Conservation (phyloP, 2,113 vertebrate genomes). For the Labeo rohita region DNA sequence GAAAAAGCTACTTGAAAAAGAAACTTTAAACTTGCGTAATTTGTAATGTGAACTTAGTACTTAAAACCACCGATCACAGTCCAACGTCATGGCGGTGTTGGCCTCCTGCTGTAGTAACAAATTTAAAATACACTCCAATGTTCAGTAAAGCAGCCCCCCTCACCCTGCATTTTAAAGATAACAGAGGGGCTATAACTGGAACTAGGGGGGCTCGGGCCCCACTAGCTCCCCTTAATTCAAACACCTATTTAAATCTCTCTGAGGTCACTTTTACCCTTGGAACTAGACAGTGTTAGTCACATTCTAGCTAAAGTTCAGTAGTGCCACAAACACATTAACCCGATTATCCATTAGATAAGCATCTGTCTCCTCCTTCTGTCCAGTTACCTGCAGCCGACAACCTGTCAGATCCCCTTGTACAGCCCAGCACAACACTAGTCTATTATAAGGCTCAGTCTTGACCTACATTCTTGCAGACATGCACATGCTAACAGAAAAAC, state of each 20-base stretch:
- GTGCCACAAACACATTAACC: slow-evolving; percentile 60
- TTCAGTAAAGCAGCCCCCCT: neutral
- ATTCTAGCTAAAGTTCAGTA: slow-evolving; percentile 1
- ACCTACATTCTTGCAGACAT: slow-evolving; percentile 41
- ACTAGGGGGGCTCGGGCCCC: neutral
- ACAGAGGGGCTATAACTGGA: neutral
- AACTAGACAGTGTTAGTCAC: neutral
- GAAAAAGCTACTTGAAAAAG: too few relatives aligned
- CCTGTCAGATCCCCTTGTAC: neutral
- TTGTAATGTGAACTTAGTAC: too few relatives aligned
- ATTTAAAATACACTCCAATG: neutral
- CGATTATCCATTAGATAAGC: slow-evolving; percentile 74
- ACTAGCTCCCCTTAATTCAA: neutral
- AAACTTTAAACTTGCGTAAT: too few relatives aligned
- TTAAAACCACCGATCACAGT: neutral
- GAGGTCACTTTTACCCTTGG: neutral
- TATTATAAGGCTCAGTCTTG: neutral
- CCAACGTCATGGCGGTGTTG: neutral
- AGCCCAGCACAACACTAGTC: neutral
- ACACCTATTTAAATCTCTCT: neutral
- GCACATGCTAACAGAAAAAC: slow-evolving; percentile 20
- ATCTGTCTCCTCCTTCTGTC: slow-evolving; percentile 70
- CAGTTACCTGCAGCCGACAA: slow-evolving; percentile 45
- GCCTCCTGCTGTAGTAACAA: neutral
- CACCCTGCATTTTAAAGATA: neutral